Base-by-base conservation (phyloP, 1,140 invertebrate genomes). In the Saccostrea echinata region DNA sequence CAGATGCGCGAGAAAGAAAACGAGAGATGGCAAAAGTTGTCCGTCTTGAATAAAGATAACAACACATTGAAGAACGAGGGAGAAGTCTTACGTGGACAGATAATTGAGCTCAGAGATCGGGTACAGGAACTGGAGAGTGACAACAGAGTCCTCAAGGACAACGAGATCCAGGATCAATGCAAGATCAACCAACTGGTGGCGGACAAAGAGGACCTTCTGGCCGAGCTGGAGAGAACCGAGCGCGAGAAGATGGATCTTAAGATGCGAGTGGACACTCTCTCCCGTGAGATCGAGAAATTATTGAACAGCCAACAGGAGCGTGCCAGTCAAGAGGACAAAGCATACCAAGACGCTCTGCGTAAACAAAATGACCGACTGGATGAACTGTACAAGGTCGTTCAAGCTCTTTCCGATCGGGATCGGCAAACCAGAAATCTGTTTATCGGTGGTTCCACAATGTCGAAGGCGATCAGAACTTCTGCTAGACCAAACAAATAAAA, bases 1-100 rank as follows among this genome's bases (percentile, higher is more conserved):
- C 83, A 87, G 51, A 89, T 89, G 88, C 84, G 88, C 18, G 88
- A 89, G 18, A 89, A 89, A 55, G 88, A 89, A 68, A 89, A 89
- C 57, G 88, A 89, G 81, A 82, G 88, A 83, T 89, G 88, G 88
- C 84, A 85, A 9, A 68, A 84, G 21, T 35, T 89, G 8, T 87
- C 86, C 3, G 35, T 84, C 8, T 27, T 87, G 3, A 89, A 89
- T 51, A 89, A 89, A 76, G 88, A 89, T 43, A 89, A 89, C 53
- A 57, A 86, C 16, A 30, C 35, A 35, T 57, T 89, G 27, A 87
- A 85, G 64, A 89, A 87, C 35, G 88, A 89, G 18, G 76, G 43
- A 1, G 88, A 89, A 30, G 76, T 85, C 35, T 57, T 87, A 2
- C 84, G 64, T 55, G 80, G 68, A 6, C 85, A 89, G 13, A 55